phyloP scores from a whole-genome alignment of 2,113 vertebrate species.

The Rousettus leschenaultii region DNA sequence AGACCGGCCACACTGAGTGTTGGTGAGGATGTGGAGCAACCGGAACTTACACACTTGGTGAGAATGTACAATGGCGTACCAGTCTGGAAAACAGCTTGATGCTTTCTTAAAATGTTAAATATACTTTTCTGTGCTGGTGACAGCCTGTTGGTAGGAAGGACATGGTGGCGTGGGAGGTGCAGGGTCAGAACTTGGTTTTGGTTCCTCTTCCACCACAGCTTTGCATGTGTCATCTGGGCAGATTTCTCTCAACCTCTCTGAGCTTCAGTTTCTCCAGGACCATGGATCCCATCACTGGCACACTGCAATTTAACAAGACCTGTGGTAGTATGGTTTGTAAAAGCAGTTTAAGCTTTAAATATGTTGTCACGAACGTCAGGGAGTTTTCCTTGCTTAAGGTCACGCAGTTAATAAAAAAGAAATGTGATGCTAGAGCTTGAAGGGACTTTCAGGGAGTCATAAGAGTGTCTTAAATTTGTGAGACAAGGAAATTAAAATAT shows the following conservation, averaged over 20 bases:
- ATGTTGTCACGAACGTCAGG: not conserved
- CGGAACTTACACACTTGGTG: not conserved
- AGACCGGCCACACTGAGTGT: not conserved
- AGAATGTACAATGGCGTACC: not conserved
- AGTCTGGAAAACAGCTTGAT: not conserved
- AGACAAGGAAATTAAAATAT: not conserved
- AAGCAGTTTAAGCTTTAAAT: not conserved
- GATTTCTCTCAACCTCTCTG: not conserved
- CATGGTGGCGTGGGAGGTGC: not conserved
- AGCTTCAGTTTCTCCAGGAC: not conserved
- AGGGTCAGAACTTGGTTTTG: not conserved
- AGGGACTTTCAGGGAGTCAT: not conserved
- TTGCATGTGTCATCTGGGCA: not conserved
- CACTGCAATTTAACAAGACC: not conserved
- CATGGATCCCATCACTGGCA: not conserved
- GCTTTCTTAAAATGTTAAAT: not conserved
- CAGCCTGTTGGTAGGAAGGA: not conserved
- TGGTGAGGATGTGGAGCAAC: not conserved
- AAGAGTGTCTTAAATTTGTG: not conserved
- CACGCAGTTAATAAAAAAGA: not conserved
- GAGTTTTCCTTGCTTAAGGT: not conserved
- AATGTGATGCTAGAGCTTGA: not conserved
- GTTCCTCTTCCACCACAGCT: not conserved
- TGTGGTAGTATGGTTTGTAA: not conserved
- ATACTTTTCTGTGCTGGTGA: not conserved